Evolutionary conservation across 2,113 vertebrate species (phyloP).

Genomic region (Nasalis larvatus): DNA sequence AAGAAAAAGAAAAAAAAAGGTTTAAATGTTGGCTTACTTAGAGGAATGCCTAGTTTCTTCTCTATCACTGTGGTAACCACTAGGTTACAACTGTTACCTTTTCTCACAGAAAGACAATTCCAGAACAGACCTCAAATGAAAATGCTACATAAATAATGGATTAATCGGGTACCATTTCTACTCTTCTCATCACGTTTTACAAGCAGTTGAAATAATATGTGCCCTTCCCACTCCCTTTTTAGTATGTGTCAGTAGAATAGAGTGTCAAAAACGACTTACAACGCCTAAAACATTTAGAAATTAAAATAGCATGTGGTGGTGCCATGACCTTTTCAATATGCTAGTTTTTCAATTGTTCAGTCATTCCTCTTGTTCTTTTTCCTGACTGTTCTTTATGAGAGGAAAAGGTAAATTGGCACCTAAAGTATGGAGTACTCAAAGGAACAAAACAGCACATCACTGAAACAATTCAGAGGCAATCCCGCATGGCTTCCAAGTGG

Average conservation of each 20-base stretch:
- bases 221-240: background rate
- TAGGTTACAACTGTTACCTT: background rate
- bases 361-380: constrained; percentile 42
- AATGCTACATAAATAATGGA: background rate
- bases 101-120: background rate
- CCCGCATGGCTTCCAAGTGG: background rate
- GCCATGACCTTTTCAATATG: constrained; percentile 57
- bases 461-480: constrained; percentile 20
- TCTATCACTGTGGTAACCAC: background rate
- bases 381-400: constrained; percentile 50
- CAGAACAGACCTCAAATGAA: background rate
- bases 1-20: background rate
- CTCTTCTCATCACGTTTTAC: background rate
- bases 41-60: background rate
- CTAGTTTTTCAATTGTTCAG: constrained; percentile 41
- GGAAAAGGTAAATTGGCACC: constrained; percentile 60
- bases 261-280: constrained; percentile 7
- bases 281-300: constrained; percentile 46
- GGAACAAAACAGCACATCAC: constrained; percentile 41
- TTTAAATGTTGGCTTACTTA: background rate
- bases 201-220: background rate
- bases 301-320: constrained; percentile 20
- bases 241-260: background rate
- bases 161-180: background rate
- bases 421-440: constrained; percentile 48